phyloP scores from a whole-genome alignment of 2,888 invertebrate genomes.

The Aplocera efformata region DNA sequence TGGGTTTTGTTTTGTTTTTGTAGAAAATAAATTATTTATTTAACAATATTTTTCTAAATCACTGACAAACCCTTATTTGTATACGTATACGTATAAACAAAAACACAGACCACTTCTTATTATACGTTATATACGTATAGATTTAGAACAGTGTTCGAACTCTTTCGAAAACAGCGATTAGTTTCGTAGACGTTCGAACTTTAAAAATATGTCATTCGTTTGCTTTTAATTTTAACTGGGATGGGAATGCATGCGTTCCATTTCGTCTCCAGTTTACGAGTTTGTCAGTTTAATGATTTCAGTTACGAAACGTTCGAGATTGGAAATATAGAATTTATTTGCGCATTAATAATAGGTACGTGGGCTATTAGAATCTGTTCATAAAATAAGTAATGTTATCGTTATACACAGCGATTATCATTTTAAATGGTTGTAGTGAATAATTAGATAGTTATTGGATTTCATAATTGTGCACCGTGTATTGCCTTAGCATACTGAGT shows the following conservation, averaged over 20 bases:
- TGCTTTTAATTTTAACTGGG: constrained; percentile 71
- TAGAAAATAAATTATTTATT: no score
- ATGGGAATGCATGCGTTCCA: constrained; percentile 66
- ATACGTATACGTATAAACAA: constrained; percentile 44
- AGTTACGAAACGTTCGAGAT: constrained; percentile 59
- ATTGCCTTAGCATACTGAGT: no score
- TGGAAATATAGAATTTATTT: constrained; percentile 59
- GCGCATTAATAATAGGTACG: constrained; percentile 36
- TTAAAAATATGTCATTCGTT: constrained; percentile 79
- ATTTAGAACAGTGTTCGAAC: constrained; percentile 72
- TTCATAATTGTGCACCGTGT: constrained; percentile 7
- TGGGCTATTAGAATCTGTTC: constrained; percentile 25
- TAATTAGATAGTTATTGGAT: constrained; percentile 6
- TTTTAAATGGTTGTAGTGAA: constrained; percentile 17
- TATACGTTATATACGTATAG: constrained; percentile 38
- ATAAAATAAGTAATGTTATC: constrained; percentile 22
- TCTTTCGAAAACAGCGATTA: constrained; percentile 80
- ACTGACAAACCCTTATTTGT: background rate
- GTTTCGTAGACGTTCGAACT: constrained; percentile 67
- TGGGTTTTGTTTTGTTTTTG: no score
- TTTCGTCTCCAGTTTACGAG: constrained; percentile 73
- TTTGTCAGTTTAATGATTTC: constrained; percentile 45
- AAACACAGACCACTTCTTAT: no score
- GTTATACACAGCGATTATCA: constrained; percentile 17
- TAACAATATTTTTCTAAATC: background rate